Evolutionary conservation across 2,113 vertebrate species (phyloP).

Genomic region (Chaetodon trifascialis): DNA sequence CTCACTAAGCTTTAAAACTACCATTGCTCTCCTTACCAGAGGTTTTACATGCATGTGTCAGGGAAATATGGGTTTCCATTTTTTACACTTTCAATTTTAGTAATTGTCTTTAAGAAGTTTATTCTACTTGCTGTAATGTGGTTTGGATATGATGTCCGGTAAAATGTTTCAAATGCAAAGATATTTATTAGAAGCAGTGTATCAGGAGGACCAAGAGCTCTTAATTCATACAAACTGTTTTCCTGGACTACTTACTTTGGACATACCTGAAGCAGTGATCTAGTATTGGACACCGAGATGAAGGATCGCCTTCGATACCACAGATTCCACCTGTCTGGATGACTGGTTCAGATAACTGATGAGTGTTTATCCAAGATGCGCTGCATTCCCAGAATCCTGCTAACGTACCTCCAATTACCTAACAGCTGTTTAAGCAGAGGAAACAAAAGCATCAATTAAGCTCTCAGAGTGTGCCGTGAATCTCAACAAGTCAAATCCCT

Average conservation of each 20-base stretch:
- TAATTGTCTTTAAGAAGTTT: not conserved
- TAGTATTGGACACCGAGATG: not conserved
- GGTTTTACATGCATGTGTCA: not conserved
- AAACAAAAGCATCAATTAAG: slow-evolving; percentile 15
- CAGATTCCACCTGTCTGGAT: not conserved
- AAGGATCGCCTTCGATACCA: not conserved
- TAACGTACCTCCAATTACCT: not conserved
- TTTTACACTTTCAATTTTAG: not conserved
- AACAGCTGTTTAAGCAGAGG: slow-evolving; percentile 21
- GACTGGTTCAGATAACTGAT: slow-evolving; percentile 9
- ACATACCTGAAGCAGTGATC: not conserved
- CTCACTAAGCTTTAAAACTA: not conserved
- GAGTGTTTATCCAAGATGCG: not conserved
- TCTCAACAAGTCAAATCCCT: slow-evolving; percentile 41
- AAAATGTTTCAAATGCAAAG: not conserved
- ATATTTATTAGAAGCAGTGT: not conserved
- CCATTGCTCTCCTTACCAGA: not conserved
- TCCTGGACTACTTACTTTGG: not conserved
- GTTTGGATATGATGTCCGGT: not conserved
- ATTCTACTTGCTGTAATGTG: not conserved
- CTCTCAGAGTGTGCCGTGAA: slow-evolving; percentile 18
- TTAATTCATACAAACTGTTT: not conserved
- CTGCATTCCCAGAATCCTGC: not conserved
- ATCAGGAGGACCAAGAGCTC: not conserved
- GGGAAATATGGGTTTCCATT: not conserved